A percentile compares a stretch with the other conserved stretches of the same genome.
Conservation (phyloP, 2,113 vertebrate species). For the Oostethus manadensis region DNA sequence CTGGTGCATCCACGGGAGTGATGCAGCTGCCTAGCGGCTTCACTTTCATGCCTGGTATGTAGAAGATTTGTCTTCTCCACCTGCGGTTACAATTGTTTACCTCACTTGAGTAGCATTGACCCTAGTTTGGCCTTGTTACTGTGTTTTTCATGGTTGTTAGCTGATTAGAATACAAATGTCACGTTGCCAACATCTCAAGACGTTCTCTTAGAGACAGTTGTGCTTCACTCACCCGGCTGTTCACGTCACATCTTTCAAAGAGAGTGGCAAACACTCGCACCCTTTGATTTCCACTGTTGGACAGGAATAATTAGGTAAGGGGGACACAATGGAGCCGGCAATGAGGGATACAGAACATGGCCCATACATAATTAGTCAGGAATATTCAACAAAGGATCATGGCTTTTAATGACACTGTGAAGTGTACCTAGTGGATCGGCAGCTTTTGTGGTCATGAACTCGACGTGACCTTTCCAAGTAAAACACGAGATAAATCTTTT, state of each 20-base stretch:
- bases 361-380: slow-evolving; percentile 68
- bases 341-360: slow-evolving; percentile 39
- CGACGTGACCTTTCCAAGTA: slow-evolving; percentile 34
- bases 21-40: slow-evolving; percentile 94
- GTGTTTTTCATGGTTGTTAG: slow-evolving; percentile 20
- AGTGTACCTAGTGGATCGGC: slow-evolving; percentile 29
- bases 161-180: slow-evolving; percentile 60
- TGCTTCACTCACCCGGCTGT: slow-evolving; percentile 20
- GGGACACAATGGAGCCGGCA: slow-evolving; percentile 57
- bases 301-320: slow-evolving; percentile 64
- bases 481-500: background rate
- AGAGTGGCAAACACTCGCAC: slow-evolving; percentile 29
- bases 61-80: background rate
- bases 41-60: slow-evolving; percentile 94
- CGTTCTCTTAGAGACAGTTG: slow-evolving; percentile 11
- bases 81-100: background rate
- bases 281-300: slow-evolving; percentile 61
- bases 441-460: slow-evolving; percentile 24
- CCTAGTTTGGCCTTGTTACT: slow-evolving; percentile 23
- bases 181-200: slow-evolving; percentile 15
- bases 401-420: slow-evolving; percentile 44
- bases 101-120: background rate
- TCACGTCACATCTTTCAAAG: slow-evolving; percentile 40
- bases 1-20: slow-evolving; percentile 79
- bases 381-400: slow-evolving; percentile 67